Evolutionary conservation across 1,140 invertebrate genomes (phyloP), one percentile per base, ranked within the genome.

Genomic region (Temnothorax nylanderi): DNA sequence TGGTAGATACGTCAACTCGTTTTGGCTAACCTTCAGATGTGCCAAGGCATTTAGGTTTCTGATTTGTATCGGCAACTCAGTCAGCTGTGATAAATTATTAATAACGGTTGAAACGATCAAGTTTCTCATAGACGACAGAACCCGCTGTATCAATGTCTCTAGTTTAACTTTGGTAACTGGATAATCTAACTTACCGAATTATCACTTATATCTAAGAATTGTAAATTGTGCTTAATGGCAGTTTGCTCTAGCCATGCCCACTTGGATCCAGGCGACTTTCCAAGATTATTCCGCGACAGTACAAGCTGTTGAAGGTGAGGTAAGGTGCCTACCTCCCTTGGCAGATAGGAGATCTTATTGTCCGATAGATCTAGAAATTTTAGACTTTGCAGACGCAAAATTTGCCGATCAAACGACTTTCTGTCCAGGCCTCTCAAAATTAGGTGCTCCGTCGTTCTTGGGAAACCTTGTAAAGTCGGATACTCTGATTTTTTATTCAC

Each of bases 301-400:
- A 13, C 99, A 93, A 91, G 97, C 96, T 87, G n/a, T 7, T 96
- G 96, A 69, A 99, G 93, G 86, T 96, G 95, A 3, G 96, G 92
- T 74, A 98, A 92, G 56, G 96, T 95, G 82, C 97, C 98, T 78
- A 99, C 90, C 93, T 98, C 97, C 37, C 96, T 94, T 21, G 98
- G 98, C 41, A 99, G 93, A 89, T 95, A 96, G 72, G 96, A 96
- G 54, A 99, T 95, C 80, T 96, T 95, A 96, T 99, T 99, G 85
- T 97, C 96, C 51, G 97, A 97, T 65, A 98, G 95, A 96, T 99
- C 97, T 78, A 99, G 95, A 56, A 96, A 89, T 87, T 95, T 96
- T 32, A 99, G 95, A 92, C 96, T 96, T 44, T 96, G 95, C 3
- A 98, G 92, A 10, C 95, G 94, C 58, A 97, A 94, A 90, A 98